These are phyloP conservation scores for Phylloscopus collybita DNA, from an alignment of 2,797 vertebrate species.

Conservation along the genomic window DNA sequence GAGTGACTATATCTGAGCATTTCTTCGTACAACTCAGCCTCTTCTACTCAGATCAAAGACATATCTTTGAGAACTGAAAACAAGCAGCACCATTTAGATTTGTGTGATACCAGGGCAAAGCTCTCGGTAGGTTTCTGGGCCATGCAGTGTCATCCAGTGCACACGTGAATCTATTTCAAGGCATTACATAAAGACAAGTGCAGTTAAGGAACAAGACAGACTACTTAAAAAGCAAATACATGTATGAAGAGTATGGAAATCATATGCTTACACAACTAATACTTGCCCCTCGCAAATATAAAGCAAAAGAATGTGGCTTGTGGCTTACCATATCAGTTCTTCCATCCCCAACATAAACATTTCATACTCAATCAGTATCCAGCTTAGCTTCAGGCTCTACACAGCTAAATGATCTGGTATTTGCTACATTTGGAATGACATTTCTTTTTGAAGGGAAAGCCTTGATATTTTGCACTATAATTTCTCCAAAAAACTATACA, in stretches of 20 bases:
- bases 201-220: slow-evolving; percentile 1
- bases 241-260: not conserved
- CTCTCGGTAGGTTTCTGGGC: not conserved
- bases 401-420: not conserved
- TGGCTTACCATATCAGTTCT: slow-evolving; percentile 18
- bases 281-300: not conserved
- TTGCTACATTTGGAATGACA: slow-evolving; percentile 33
- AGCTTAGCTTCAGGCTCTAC: slow-evolving; percentile 47
- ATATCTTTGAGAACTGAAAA: not conserved
- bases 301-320: slow-evolving; percentile 38
- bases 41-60: slow-evolving; percentile 1
- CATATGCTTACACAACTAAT: slow-evolving; percentile 10
- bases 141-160: not conserved
- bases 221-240: slow-evolving; percentile 18
- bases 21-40: not conserved
- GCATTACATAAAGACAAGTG: not conserved
- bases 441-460: slow-evolving; percentile 36
- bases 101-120: not conserved
- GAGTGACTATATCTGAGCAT: not conserved
- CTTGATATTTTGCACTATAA: slow-evolving; percentile 27
- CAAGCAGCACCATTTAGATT: not conserved
- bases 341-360: slow-evolving; percentile 46
- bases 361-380: slow-evolving; percentile 60
- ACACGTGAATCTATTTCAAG: not conserved
- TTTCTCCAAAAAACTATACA: slow-evolving; percentile 23